Evolutionary conservation across 1,140 invertebrate species (phyloP), one percentile per base, ranked within the genome.

Genomic region (Anastrepha ludens): DNA sequence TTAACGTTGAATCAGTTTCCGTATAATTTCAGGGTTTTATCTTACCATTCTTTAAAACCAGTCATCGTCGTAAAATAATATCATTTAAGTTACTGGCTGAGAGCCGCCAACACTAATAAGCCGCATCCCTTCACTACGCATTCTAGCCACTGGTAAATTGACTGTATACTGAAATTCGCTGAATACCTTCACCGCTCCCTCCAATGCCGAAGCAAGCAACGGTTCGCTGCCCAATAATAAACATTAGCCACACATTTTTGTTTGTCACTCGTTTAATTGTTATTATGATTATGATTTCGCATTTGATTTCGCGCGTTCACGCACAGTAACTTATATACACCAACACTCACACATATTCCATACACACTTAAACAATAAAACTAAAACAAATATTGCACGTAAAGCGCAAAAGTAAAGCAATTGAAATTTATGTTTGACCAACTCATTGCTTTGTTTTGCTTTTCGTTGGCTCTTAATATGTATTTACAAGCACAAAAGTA

Each of bases 221-320:
- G 81, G 47, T 85, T 29, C 50, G 20, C 58, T 85, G 50, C 11
- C 58, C 50, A 41, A 55, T 85, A 85, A 85, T 85, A 85, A 85
- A 85, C 81, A 85, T 85, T 85, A 85, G 81, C 17, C 50, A 29
- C 50, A 85, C 50, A 85, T 85, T 85, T 74, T 59, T 60, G 81
- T 85, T 85, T 85, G 81, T 85, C 81, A 85, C 59, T 85, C 58
- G 58, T 85, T 85, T 85, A 85, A 85, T 85, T 85, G 81, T 85
- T 85, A 85, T 85, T 85, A 85, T 85, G 81, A 20, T 85, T 85
- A 85, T 85, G 58, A 85, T 41, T 85, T 58, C 41, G 67, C 67
- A 17, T 74, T 74, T 74, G 81, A 85, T 85, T 85, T 85, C 58
- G 50, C 47, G 58, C 47, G 8, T 29, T 29, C 81, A 81, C n/a